Evolutionary conservation across 2,888 invertebrate species (phyloP).

Genomic region (Eilema caniola): DNA sequence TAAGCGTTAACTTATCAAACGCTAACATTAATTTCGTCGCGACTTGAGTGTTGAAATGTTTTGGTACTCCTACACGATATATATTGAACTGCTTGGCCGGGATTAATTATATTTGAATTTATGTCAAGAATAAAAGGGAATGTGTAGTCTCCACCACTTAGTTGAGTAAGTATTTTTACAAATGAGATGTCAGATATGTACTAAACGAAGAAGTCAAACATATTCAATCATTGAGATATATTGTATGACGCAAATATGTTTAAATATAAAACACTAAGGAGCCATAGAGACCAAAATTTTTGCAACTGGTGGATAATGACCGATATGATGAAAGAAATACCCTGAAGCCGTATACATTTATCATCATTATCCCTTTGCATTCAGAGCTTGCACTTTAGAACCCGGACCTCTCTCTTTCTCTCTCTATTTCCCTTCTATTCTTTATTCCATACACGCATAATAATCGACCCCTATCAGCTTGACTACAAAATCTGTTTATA

Average conservation of each 20-base stretch:
- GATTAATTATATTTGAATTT: slow-evolving; percentile 26
- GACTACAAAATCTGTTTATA: no score
- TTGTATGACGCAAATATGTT: slow-evolving; percentile 36
- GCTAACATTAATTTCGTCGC: slow-evolving; percentile 40
- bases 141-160: slow-evolving; percentile 8
- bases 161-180: slow-evolving; percentile 15
- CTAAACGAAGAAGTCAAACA: slow-evolving; percentile 17
- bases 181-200: slow-evolving; percentile 20
- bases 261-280: slow-evolving; percentile 27
- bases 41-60: slow-evolving; percentile 32
- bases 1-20: slow-evolving; percentile 43
- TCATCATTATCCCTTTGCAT: not conserved
- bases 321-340: not conserved
- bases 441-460: no score
- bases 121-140: slow-evolving; percentile 1
- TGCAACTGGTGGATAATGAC: not conserved
- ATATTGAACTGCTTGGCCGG: slow-evolving; percentile 25
- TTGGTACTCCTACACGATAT: slow-evolving; percentile 20
- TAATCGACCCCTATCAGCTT: no score
- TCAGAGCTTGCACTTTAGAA: not conserved
- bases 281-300: not conserved
- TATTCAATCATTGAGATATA: slow-evolving; percentile 29
- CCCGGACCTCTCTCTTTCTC: no score
- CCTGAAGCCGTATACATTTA: not conserved
- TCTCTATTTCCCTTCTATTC: no score